Conservation (phyloP, 2,113 vertebrate species). For the Cyprinodon brontotheroides region DNA sequence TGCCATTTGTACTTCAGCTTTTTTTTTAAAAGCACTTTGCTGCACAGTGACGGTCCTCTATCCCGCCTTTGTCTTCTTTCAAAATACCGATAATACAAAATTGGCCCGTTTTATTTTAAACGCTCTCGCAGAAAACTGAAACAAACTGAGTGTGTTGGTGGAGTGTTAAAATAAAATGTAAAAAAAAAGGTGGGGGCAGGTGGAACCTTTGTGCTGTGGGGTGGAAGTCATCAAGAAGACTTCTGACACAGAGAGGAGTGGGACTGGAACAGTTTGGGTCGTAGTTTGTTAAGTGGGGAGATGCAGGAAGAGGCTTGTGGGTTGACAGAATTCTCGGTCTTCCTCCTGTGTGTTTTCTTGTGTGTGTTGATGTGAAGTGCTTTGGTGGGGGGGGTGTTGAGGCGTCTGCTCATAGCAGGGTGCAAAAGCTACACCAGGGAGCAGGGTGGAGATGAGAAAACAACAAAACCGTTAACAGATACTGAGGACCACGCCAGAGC, state of each 20-base stretch:
- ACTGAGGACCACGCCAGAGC: constrained; percentile 68
- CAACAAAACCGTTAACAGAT: constrained; percentile 81
- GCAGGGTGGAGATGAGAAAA: constrained; percentile 79
- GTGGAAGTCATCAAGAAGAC: constrained; percentile 44
- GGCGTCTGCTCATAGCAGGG: constrained; percentile 46
- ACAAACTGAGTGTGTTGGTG: constrained; percentile 3
- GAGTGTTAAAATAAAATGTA: background rate
- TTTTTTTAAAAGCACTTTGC: background rate
- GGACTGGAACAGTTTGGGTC: constrained; percentile 65
- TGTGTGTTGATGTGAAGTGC: constrained; percentile 13
- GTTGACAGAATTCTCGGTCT: constrained; percentile 63
- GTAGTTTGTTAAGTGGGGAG: constrained; percentile 55
- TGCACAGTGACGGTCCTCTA: background rate
- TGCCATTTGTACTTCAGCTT: background rate
- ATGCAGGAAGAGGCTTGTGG: constrained; percentile 81
- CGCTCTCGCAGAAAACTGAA: background rate
- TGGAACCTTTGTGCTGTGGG: constrained; percentile 52
- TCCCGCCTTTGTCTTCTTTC: background rate
- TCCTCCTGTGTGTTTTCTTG: constrained; percentile 37
- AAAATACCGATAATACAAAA: background rate
- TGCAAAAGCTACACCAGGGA: constrained; percentile 69
- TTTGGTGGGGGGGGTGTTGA: constrained; percentile 27
- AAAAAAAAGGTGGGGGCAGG: constrained; percentile 26
- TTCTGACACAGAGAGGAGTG: constrained; percentile 24
- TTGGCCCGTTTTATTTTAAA: background rate